Conservation (phyloP, 2,888 invertebrate genomes). For the Tenthredo notha region DNA sequence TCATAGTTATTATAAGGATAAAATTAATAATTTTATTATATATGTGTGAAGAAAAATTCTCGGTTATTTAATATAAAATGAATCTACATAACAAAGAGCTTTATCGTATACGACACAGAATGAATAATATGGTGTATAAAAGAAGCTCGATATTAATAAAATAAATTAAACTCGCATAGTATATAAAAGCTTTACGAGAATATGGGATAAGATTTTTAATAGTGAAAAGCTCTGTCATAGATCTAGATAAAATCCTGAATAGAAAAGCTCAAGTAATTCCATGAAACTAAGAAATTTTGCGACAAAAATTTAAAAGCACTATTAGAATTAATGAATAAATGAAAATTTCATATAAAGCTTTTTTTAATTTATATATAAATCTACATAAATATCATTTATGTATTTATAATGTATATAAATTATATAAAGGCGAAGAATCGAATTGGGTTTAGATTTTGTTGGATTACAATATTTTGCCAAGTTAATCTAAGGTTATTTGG, state of each 20-base stretch:
- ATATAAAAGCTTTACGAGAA: neutral
- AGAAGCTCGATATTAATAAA: no score
- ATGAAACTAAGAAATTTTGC: neutral
- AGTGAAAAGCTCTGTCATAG: neutral
- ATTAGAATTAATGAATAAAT: neutral
- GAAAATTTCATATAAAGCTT: neutral
- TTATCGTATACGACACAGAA: neutral
- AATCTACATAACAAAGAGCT: neutral
- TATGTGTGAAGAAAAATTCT: neutral
- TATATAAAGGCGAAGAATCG: neutral
- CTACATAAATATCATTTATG: no score
- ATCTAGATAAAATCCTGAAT: neutral
- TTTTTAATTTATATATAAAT: neutral
- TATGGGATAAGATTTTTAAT: neutral
- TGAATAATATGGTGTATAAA: neutral
- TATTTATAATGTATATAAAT: no score
- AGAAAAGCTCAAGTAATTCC: neutral
- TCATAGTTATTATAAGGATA: neutral
- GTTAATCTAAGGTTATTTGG: slow-evolving; percentile 40
- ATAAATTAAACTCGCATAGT: no score
- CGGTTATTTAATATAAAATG: neutral
- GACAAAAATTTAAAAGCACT: neutral
- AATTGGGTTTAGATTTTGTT: neutral
- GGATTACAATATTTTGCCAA: neutral
- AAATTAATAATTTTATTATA: neutral